phyloP scores from a whole-genome alignment of 2,113 vertebrate genomes.

The Synodontis membranacea region DNA sequence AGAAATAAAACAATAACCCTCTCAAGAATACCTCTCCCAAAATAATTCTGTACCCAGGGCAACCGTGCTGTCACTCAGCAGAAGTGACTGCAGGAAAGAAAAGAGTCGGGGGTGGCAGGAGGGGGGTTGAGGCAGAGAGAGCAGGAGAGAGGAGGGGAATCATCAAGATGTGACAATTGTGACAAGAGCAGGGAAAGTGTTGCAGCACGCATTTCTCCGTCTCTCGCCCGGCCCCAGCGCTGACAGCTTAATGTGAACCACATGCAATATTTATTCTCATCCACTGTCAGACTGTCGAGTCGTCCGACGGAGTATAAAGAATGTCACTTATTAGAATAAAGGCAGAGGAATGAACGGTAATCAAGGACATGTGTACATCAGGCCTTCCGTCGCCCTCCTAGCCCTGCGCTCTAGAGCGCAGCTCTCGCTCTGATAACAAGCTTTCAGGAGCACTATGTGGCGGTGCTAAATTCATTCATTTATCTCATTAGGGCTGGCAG shows the following conservation, averaged over 20 bases:
- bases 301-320: constrained; percentile 98
- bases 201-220: constrained; percentile 87
- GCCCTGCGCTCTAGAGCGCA: constrained; percentile 89
- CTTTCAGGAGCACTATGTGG: constrained; percentile 89
- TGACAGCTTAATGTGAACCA: constrained; percentile 99
- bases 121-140: constrained; percentile 52
- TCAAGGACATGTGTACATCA: constrained; percentile 99
- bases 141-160: constrained; percentile 52
- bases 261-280: constrained; percentile 99
- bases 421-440: constrained; percentile 98
- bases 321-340: constrained; percentile 99
- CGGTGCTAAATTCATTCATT: constrained; percentile 95
- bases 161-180: constrained; percentile 94
- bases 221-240: constrained; percentile 82
- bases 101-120: constrained; percentile 57
- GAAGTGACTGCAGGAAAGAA: constrained; percentile 71
- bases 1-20: constrained; percentile 64
- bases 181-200: constrained; percentile 94
- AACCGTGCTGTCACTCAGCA: constrained; percentile 74
- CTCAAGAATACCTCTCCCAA: constrained; percentile 64
- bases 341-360: constrained; percentile 99
- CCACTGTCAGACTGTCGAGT: constrained; percentile 99
- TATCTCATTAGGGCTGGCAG: constrained; percentile 90
- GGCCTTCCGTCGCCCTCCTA: constrained; percentile 85
- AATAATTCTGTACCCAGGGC: constrained; percentile 84